Conservation (phyloP, 2,113 vertebrate species). For the Formicarius rufipectus region DNA sequence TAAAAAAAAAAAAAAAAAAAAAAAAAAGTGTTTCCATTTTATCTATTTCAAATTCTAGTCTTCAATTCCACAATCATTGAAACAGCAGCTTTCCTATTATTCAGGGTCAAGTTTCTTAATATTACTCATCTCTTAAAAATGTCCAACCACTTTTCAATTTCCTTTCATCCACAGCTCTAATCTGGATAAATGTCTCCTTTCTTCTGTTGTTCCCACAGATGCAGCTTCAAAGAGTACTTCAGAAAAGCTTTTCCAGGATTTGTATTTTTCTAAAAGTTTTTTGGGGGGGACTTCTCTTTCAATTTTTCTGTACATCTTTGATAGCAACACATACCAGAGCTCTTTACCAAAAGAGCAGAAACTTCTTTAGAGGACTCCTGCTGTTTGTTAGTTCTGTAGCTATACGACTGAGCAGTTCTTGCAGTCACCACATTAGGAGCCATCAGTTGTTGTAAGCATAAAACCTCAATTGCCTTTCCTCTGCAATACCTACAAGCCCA, state of each 20-base stretch:
- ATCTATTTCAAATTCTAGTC: not conserved
- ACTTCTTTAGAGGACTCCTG: not conserved
- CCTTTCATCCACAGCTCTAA: not conserved
- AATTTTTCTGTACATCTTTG: not conserved
- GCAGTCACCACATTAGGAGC: not conserved
- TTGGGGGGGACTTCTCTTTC: not conserved
- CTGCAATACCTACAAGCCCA: not conserved
- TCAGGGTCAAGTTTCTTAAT: not conserved
- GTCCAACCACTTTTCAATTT: not conserved
- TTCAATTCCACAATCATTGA: not conserved
- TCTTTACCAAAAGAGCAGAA: not conserved
- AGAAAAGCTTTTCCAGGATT: not conserved
- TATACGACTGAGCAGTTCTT: not conserved
- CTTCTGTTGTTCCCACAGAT: not conserved
- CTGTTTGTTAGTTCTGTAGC: not conserved
- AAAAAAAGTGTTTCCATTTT: not conserved
- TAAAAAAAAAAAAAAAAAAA: too few relatives aligned
- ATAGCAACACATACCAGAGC: not conserved
- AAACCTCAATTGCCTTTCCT: not conserved
- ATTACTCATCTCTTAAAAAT: constrained; percentile 4
- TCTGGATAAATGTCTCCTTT: not conserved
- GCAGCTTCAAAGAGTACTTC: constrained; percentile 9
- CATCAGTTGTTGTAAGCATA: not conserved
- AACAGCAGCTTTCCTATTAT: not conserved
- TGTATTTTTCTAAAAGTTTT: not conserved